Evolutionary conservation across 2,113 vertebrate genomes (phyloP).

Genomic region (Mobula hypostoma): DNA sequence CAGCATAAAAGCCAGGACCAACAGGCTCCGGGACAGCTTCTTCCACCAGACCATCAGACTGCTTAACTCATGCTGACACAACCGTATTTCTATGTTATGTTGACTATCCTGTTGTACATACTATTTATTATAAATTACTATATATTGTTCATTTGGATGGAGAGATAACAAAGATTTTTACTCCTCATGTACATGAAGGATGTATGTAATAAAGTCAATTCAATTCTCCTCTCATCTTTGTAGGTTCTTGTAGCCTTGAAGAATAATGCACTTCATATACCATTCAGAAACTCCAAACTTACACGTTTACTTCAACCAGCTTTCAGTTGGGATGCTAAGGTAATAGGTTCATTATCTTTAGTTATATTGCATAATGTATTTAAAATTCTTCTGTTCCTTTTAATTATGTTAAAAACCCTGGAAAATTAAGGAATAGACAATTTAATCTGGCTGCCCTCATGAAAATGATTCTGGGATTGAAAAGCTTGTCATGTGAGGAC

Average conservation of each 20-base stretch:
- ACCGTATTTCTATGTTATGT: too few relatives aligned
- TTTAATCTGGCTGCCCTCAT: not conserved
- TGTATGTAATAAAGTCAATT: not conserved
- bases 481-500: too few relatives aligned
- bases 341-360: slow-evolving; percentile 34
- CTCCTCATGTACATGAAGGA: too few relatives aligned
- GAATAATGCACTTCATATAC: slow-evolving; percentile 52
- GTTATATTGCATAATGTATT: not conserved
- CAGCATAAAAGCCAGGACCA: too few relatives aligned
- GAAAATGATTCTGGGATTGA: too few relatives aligned
- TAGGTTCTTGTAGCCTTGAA: slow-evolving; percentile 56
- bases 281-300: slow-evolving; percentile 56
- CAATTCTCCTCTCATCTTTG: not conserved
- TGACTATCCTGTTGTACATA: too few relatives aligned
- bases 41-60: too few relatives aligned
- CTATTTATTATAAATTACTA: too few relatives aligned
- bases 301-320: slow-evolving; percentile 56
- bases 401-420: not conserved
- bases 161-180: too few relatives aligned
- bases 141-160: too few relatives aligned
- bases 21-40: too few relatives aligned
- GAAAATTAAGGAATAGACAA: not conserved
- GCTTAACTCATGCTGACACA: too few relatives aligned
- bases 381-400: not conserved
- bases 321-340: slow-evolving; percentile 55